Base-by-base conservation (phyloP, 2,888 invertebrate genomes). In the Thera britannica region DNA sequence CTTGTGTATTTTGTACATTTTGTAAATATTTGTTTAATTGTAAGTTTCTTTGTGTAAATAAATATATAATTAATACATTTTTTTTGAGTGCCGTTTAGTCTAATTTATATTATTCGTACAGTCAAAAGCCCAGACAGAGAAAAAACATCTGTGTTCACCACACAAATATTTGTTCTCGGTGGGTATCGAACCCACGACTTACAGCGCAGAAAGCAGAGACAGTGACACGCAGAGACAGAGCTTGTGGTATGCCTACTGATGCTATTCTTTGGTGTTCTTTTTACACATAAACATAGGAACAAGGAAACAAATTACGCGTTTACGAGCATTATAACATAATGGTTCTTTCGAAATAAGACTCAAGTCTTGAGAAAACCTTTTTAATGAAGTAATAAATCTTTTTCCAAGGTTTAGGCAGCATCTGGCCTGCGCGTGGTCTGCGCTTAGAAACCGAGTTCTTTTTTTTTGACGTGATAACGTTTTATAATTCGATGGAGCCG, bases 301-400 rank as follows among this genome's bases (percentile, higher is more conserved):
- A 52, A 52, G 8, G 52, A 34, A 52, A 52, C n/a, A 52, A 52
- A 52, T 52, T 52, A 52, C 52, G 4, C 34, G 8, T 9, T 52
- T 52, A 34, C 52, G 9, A 8, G 34, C 52, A 52, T 52, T 52
- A 52, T 34, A 52, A 2, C 52, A 52, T 34, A 52, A 52, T 52
- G 52, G 34, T 34, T 52, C 52, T 34, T 52, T 52, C 34, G 9
- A 52, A 51, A 52, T 52, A 52, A 52, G 52, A 34, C 67, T 63
- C 51, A 58, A 54, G 62, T 52, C 64, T 66, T 56, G 59, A 69
- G 54, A 71, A 62, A 73, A 66, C 70, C 62, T 65, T 71, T 73
- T 72, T 70, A 74, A 74, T 74, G 70, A 74, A 74, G 72, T 71
- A 74, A 74, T 72, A 72, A 71, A 74, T 74, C 68, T 72, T 63